phyloP scores from a whole-genome alignment of 2,113 vertebrate genomes.

The Notarius lentiginosus region DNA sequence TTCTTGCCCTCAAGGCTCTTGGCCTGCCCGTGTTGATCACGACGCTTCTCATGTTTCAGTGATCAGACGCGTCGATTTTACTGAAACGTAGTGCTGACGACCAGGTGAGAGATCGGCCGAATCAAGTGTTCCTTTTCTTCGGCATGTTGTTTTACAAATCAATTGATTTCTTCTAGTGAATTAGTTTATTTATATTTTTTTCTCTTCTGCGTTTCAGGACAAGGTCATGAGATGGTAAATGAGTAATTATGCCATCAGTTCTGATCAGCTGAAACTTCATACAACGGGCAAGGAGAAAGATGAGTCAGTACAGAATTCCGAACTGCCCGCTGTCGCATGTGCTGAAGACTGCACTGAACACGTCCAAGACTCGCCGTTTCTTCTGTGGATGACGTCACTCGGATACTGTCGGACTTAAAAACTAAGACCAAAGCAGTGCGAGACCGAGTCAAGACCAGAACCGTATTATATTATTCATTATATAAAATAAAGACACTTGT shows the following conservation, averaged over 20 bases:
- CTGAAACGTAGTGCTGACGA: neutral
- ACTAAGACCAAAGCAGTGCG: neutral
- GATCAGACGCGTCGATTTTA: neutral
- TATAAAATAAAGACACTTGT: conserved; percentile 10
- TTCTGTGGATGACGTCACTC: no score
- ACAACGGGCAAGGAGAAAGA: neutral
- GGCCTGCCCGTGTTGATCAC: neutral
- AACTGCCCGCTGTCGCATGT: neutral
- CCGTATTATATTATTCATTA: neutral
- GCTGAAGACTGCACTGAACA: no score
- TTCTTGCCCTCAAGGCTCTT: neutral
- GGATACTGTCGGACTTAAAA: neutral
- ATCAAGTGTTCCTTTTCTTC: neutral
- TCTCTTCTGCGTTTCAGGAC: neutral
- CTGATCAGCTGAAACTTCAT: neutral
- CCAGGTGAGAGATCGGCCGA: neutral
- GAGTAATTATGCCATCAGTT: neutral
- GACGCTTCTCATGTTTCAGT: neutral
- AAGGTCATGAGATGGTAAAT: conserved; percentile 12
- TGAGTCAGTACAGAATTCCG: neutral
- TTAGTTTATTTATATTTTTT: no score
- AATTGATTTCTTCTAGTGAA: neutral
- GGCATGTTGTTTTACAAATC: neutral
- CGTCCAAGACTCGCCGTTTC: no score
- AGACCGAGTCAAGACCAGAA: no score